Base-by-base conservation (phyloP, 1,140 invertebrate species). In the Musca vetustissima region DNA sequence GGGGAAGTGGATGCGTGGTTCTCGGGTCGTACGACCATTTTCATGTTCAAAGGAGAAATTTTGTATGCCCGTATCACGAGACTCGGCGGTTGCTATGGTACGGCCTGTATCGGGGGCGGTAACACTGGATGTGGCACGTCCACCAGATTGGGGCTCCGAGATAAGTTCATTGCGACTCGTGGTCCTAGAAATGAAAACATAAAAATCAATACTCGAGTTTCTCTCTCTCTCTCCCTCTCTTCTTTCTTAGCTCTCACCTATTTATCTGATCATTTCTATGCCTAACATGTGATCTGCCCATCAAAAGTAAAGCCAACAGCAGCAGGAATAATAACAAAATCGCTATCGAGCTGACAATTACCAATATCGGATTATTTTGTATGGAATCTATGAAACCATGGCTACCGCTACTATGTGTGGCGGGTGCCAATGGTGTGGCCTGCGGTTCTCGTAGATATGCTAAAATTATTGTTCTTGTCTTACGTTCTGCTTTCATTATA, bases 401-500 rank as follows among this genome's bases (percentile, higher is more conserved):
- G 83, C 88, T 89, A 0, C 87, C 88, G 0, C 87, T 87, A 69
- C 88, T 85, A 24, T 85, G 83, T 9, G 85, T 84, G 6, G 87
- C 86, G 15, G 89, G 85, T 1, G 89, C 88, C 70, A 90, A 85
- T 24, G 84, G 88, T 74, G 84, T 88, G 69, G 80, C 84, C n/a
- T 78, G 79, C 0, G 81, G 81, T 47, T 89, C 87, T 73, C 90
- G 89, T 49, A 92, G 82, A 76, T 89, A 93, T 48, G 91, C 91
- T 28, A 28, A 28, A 28, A 8, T 28, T 28, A 8, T 28, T 28
- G 28, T 28, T 28, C 8, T 28, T 28, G 3, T 28, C 88, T 89
- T 85, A 94, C 92, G 92, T 85, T 93, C 90, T 64, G 92, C 92
- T 83, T 93, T 93, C 69, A 92, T 90, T 15, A 91, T 87, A n/a